Evolutionary conservation across 1,140 invertebrate species (phyloP), one percentile per base, ranked within the genome.

Genomic region (Aphaenogaster floridana): DNA sequence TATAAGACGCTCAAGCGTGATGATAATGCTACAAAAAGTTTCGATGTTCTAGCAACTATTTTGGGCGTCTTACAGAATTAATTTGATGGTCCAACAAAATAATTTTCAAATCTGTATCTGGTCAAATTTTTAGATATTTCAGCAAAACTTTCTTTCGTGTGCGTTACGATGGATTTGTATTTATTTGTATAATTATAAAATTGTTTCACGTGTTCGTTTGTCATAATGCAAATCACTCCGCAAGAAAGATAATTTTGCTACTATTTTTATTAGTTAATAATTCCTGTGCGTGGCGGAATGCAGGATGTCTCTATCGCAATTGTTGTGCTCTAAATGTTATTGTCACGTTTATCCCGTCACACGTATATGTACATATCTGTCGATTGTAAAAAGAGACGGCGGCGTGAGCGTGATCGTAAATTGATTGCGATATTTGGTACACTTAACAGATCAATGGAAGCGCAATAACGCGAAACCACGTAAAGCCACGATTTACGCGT

Each of bases 351-450:
- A 42, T 77, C 66, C 42, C 21, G 74, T 61, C n/a, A 39, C 54
- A 42, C 15, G 11, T 64, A n/a, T 8, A n/a, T 8, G 28, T 28
- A 28, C 28, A 28, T 28, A 28, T 28, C 59, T 34, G 42, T 64
- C 59, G 45, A 17, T 66, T n/a, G 28, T 79, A 66, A 79, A 69
- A 71, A 50, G 57, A 54, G 45, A 57, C 48, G 17, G 8, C 15
- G n/a, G n/a, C 63, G 54, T 52, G 34, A 71, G 28, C 15, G 52
- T 64, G 66, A 81, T 72, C 17, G 68, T 45, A 45, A 74, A 83
- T 59, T 74, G 54, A 84, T 84, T 74, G 54, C 17, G n/a, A 74
- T 74, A 61, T 76, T 74, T 57, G 79, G 39, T 36, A 54, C 52
- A 57, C 42, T 76, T 76, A 84, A 74, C 69, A 48, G 69, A 50